A percentile compares a stretch with the other conserved stretches of the same genome.
Evolutionary conservation across 2,113 vertebrate species (phyloP).

Genomic region (Buteo buteo): DNA sequence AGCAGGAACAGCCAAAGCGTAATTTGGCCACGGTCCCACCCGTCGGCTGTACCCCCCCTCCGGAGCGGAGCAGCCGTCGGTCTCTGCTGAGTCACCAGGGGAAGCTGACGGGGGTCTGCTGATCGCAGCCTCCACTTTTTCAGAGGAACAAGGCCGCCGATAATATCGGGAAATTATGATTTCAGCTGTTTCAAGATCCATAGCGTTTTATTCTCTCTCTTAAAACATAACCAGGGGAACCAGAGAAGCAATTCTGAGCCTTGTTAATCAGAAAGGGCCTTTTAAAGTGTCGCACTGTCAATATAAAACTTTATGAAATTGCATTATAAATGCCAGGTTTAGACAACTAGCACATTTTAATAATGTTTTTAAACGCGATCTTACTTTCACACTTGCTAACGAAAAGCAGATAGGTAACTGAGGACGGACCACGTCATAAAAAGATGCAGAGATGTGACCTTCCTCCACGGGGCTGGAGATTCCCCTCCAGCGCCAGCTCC

Average conservation of each 20-base stretch:
- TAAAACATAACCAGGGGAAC: conserved; percentile 64
- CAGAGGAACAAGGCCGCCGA: not conserved
- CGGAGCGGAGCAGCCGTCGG: accelerated
- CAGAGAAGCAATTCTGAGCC: conserved; percentile 67
- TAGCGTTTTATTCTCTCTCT: conserved; percentile 59
- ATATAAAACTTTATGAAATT: conserved; percentile 70
- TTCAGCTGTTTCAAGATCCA: conserved; percentile 49
- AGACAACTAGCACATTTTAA: conserved; percentile 65
- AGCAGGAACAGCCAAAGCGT: not conserved
- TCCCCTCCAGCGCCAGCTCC: not conserved
- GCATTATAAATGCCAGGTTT: conserved; percentile 70
- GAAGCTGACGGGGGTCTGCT: not conserved
- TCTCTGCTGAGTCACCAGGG: not conserved
- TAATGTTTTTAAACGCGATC: conserved; percentile 55
- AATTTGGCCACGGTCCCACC: accelerated
- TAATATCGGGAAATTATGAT: conserved; percentile 26
- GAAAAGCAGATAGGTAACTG: conserved; percentile 45
- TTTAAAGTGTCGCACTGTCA: conserved; percentile 63
- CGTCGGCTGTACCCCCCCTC: accelerated
- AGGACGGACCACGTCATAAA: not conserved
- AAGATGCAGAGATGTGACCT: not conserved
- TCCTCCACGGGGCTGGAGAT: not conserved
- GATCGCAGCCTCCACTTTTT: not conserved
- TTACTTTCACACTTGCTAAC: conserved; percentile 46
- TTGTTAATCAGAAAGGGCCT: conserved; percentile 72